Evolutionary conservation across 2,113 vertebrate species (phyloP).

Genomic region (Prolemur simus): DNA sequence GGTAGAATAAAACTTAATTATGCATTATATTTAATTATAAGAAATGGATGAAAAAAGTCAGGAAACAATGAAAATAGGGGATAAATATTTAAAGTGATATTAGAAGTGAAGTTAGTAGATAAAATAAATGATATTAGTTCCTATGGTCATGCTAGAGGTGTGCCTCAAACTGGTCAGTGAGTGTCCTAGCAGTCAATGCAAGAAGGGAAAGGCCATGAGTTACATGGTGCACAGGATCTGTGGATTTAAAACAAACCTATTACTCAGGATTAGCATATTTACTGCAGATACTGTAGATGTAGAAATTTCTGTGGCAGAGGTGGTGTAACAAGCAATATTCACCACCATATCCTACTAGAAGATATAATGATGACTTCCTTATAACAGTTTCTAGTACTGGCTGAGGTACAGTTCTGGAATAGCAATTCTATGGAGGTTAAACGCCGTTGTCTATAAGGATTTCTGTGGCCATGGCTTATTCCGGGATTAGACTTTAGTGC

Average conservation of each 20-base stretch:
- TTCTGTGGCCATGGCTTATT: neutral
- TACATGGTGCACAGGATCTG: neutral
- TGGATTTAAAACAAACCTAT: neutral
- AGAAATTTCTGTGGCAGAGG: neutral
- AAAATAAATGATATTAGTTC: neutral
- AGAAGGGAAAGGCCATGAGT: neutral
- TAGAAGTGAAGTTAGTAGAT: neutral
- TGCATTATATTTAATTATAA: slow-evolving; percentile 15
- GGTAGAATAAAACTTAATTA: neutral
- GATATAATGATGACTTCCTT: neutral
- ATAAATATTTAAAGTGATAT: neutral
- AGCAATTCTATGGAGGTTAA: neutral
- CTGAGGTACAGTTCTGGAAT: neutral
- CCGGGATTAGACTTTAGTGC: neutral
- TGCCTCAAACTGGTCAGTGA: neutral
- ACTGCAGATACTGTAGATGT: neutral
- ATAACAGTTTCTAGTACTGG: neutral
- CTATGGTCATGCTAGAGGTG: neutral
- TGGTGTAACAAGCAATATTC: neutral
- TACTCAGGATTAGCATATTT: neutral
- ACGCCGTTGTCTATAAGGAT: neutral
- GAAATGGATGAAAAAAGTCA: neutral
- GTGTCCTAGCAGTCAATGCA: neutral
- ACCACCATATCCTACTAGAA: neutral
- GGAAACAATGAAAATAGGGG: neutral